phyloP scores from a whole-genome alignment of 2,113 vertebrate genomes.

The Micronycteris hirsuta region DNA sequence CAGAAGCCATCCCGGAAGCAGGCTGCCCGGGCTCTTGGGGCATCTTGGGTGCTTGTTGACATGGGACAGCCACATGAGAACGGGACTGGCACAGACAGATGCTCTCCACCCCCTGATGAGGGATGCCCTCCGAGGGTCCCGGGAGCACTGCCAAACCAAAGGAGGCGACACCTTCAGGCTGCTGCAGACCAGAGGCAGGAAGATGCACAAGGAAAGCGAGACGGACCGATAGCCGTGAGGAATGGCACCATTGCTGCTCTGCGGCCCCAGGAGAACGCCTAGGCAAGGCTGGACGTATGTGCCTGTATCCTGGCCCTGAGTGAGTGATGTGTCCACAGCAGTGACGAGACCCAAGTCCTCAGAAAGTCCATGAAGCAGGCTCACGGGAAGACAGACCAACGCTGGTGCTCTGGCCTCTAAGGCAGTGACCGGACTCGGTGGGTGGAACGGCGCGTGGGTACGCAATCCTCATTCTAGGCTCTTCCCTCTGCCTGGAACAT shows the following conservation, averaged over 20 bases:
- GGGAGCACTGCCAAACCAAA: not conserved
- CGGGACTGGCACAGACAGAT: not conserved
- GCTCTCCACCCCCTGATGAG: not conserved
- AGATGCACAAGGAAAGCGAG: not conserved
- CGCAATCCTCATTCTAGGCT: not conserved
- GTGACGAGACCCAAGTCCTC: not conserved
- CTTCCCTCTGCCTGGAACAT: not conserved
- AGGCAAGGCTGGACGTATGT: not conserved
- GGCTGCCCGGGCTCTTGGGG: not conserved
- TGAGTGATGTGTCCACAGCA: not conserved
- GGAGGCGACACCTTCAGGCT: not conserved
- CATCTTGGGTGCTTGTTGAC: not conserved
- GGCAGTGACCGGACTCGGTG: accelerated
- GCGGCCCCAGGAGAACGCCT: not conserved
- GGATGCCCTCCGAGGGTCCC: no score
- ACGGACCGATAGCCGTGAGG: accelerated
- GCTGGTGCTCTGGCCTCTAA: not conserved
- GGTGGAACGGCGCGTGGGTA: not conserved
- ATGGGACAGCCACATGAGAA: not conserved
- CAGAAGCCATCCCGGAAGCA: not conserved
- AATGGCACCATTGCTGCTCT: not conserved
- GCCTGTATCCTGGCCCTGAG: not conserved
- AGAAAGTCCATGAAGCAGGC: not conserved
- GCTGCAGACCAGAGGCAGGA: not conserved
- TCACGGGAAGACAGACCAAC: not conserved